phyloP scores from a whole-genome alignment of 2,797 vertebrate genomes.

The Platyrinchus mystaceus region DNA sequence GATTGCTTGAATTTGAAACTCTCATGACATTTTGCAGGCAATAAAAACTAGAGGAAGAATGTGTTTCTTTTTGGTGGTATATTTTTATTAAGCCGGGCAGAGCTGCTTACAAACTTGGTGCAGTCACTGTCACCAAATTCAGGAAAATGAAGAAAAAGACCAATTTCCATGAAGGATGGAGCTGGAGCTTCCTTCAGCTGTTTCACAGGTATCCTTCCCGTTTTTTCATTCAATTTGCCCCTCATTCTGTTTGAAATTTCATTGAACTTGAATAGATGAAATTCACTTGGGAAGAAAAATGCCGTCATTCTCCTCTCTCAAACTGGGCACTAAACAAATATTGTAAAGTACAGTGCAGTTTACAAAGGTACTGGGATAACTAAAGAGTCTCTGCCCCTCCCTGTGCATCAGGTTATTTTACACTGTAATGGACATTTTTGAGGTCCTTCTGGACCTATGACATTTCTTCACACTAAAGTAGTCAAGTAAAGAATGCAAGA shows the following conservation, averaged over 20 bases:
- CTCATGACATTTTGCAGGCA: conserved; percentile 54
- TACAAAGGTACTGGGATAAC: background rate
- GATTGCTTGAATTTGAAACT: conserved; percentile 58
- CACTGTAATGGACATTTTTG: background rate
- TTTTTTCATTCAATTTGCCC: background rate
- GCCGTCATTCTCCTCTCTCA: background rate
- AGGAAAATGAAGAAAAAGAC: background rate
- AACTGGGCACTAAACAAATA: background rate
- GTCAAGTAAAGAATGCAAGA: background rate
- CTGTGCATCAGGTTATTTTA: background rate
- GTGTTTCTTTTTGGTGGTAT: background rate
- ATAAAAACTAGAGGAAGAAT: conserved; percentile 51
- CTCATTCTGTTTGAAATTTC: background rate
- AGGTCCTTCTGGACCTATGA: rapidly evolving
- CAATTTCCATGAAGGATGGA: background rate
- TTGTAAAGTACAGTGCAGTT: background rate
- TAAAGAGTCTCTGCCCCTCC: background rate
- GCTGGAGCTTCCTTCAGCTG: background rate
- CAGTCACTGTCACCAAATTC: background rate
- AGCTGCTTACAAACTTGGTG: conserved; percentile 6
- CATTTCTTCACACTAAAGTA: background rate
- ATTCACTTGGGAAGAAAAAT: background rate
- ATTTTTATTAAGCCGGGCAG: conserved; percentile 2
- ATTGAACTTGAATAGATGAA: background rate
- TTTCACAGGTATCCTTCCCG: background rate